Conservation (phyloP, 2,888 invertebrate genomes). For the Dysmachus trigonus region DNA sequence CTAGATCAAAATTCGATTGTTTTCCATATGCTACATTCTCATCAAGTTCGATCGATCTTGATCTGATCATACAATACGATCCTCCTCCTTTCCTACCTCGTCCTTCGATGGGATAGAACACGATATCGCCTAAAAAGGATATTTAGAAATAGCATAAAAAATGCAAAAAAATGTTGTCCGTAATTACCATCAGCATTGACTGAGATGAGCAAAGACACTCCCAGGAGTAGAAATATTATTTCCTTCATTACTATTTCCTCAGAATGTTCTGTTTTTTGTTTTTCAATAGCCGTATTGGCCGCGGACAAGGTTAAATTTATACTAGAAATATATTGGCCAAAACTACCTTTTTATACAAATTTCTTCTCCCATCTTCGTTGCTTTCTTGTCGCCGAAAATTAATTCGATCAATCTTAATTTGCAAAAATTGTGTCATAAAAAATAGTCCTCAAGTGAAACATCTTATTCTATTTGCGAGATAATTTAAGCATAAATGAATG, state of each 20-base stretch:
- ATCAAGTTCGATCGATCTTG: slow-evolving; percentile 17
- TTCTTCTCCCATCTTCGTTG: not conserved
- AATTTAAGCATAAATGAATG: not conserved
- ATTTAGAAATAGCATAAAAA: not conserved
- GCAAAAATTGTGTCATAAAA: not conserved
- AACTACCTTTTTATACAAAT: slow-evolving; percentile 13
- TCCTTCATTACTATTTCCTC: not conserved
- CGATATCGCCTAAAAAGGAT: not conserved
- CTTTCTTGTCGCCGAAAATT: not conserved
- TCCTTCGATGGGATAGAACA: not conserved
- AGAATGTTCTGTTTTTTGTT: not conserved
- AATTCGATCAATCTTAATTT: not conserved
- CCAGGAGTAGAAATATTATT: not conserved
- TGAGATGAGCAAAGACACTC: not conserved
- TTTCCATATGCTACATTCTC: not conserved
- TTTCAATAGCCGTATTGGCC: not conserved
- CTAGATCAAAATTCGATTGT: not conserved
- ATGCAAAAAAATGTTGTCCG: not conserved
- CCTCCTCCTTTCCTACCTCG: not conserved
- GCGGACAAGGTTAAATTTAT: not conserved
- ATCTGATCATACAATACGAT: not conserved
- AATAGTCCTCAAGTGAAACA: not conserved
- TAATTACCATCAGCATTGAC: not conserved
- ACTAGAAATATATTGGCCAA: not conserved
- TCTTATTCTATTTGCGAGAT: not conserved